phyloP scores from a whole-genome alignment of 2,888 invertebrate genomes.

The Drosophila atroscutellata region DNA sequence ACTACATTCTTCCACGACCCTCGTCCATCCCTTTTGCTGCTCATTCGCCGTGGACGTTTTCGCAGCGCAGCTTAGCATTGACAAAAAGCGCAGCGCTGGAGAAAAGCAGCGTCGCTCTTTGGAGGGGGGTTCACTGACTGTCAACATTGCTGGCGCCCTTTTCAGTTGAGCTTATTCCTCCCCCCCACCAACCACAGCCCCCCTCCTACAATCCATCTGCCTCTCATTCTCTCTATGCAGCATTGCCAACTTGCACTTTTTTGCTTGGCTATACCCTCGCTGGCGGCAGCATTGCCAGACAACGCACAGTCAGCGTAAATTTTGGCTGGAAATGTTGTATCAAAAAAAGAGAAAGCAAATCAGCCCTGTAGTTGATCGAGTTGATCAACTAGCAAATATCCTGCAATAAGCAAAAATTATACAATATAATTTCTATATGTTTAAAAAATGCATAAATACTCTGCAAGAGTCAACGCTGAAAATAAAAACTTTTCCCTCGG shows the following conservation, averaged over 20 bases:
- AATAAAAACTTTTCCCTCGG: background rate
- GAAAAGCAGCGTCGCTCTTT: constrained; percentile 18
- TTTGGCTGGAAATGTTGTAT: constrained; percentile 8
- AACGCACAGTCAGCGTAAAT: constrained; percentile 70
- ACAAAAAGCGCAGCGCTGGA: constrained; percentile 51
- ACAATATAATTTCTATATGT: too few species aligned
- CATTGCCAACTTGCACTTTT: constrained; percentile 56
- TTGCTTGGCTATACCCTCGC: constrained; percentile 25
- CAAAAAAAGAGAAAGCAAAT: constrained; percentile 21
- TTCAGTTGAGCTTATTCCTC: background rate
- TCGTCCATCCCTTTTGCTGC: constrained; percentile 14
- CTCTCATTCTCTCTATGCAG: background rate
- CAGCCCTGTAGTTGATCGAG: background rate
- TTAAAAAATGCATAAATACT: too few species aligned
- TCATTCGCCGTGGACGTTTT: constrained; percentile 17
- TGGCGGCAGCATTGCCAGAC: constrained; percentile 71
- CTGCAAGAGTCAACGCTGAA: too few species aligned
- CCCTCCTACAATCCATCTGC: too few species aligned
- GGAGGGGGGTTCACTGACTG: constrained; percentile 54
- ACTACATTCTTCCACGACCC: background rate
- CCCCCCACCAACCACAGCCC: background rate
- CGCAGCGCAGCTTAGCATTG: constrained; percentile 48
- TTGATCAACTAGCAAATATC: background rate
- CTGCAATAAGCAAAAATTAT: too few species aligned
- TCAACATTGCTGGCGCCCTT: constrained; percentile 59